A percentile compares a stretch with the other conserved stretches of the same genome.
Evolutionary conservation across 2,113 vertebrate genomes (phyloP).

Genomic region (Donacobius atricapilla): DNA sequence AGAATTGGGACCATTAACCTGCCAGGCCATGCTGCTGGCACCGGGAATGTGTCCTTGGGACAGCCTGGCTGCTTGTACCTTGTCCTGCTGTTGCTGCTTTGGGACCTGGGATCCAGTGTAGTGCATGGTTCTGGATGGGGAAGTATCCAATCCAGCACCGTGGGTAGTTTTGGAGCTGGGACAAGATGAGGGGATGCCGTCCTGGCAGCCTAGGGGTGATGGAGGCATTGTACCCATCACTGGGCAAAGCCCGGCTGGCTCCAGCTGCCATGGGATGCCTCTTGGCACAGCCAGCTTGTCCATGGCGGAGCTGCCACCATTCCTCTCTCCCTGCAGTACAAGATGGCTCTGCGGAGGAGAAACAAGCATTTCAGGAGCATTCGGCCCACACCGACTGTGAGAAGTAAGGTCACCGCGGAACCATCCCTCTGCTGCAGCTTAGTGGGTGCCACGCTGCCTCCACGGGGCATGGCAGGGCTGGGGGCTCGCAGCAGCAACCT

Average conservation of each 20-base stretch:
- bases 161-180: neutral
- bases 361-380: slow-evolving; percentile 73
- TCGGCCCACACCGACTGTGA: slow-evolving; percentile 75
- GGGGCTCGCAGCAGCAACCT: fast-evolving
- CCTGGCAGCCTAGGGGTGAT: neutral
- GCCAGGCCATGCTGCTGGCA: neutral
- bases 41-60: fast-evolving
- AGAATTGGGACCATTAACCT: neutral
- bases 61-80: fast-evolving
- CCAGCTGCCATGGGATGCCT: fast-evolving
- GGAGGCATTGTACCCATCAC: neutral
- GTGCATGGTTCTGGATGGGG: fast-evolving
- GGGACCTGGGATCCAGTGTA: neutral
- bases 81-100: neutral
- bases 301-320: fast-evolving
- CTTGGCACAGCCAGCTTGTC: neutral
- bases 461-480: fast-evolving
- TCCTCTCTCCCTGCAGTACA: slow-evolving; percentile 55
- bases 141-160: fast-evolving
- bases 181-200: neutral
- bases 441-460: fast-evolving
- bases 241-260: neutral
- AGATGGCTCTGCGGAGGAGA: slow-evolving; percentile 75
- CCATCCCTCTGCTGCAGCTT: fast-evolving
- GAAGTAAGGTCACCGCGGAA: slow-evolving; percentile 67